Conservation (phyloP, 2,888 invertebrate genomes). For the Germaria angustata region DNA sequence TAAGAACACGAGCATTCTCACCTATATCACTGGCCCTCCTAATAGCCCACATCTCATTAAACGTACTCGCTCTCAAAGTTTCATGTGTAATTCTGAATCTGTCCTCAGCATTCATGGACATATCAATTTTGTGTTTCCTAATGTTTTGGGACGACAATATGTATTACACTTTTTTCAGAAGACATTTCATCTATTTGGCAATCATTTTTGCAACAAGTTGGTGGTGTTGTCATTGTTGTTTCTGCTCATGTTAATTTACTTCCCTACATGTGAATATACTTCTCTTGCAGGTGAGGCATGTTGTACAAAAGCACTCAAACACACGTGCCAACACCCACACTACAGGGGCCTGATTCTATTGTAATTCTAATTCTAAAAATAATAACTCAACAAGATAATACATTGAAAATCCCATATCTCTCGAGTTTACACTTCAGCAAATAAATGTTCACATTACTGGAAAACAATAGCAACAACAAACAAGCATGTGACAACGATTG, state of each 20-base stretch:
- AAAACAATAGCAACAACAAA: background rate
- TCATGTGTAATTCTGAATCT: too few species aligned
- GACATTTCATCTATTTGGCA: background rate
- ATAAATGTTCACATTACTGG: slow-evolving; percentile 27
- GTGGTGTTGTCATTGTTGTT: background rate
- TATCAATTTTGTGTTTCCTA: too few species aligned
- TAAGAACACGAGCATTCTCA: too few species aligned
- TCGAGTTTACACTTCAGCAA: slow-evolving; percentile 39
- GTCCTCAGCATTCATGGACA: too few species aligned
- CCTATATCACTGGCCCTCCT: too few species aligned
- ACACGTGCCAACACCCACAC: background rate
- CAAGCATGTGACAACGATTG: background rate
- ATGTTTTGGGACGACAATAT: too few species aligned
- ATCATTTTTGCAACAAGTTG: slow-evolving; percentile 18
- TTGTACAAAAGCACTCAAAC: background rate
- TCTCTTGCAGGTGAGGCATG: background rate
- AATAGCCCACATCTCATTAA: too few species aligned
- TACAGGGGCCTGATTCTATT: background rate
- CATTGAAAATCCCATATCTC: slow-evolving; percentile 37
- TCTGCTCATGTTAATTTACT: background rate
- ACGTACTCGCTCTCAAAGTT: too few species aligned
- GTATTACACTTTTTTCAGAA: too few species aligned
- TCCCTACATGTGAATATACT: background rate
- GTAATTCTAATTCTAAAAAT: background rate
- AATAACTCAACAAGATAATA: slow-evolving; percentile 24